Evolutionary conservation across 2,888 invertebrate genomes (phyloP), one percentile per base, ranked within the genome.

Genomic region (Pollenia amentaria): DNA sequence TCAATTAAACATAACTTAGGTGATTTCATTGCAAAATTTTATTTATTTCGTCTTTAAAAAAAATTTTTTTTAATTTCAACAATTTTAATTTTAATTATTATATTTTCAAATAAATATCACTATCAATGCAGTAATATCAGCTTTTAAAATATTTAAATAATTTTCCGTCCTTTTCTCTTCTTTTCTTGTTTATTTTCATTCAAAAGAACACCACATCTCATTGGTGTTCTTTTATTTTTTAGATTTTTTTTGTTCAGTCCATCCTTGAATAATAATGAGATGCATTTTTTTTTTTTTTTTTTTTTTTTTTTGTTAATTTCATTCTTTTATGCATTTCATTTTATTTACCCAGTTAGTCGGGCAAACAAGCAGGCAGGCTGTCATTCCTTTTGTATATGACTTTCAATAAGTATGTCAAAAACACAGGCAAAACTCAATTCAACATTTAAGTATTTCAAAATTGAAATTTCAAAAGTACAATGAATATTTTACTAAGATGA

Each of bases 201-300:
- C 8, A 46, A 73, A 46, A 46, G 16, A 29, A 10, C 38, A 21
- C 48, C 18, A 44, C 42, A 64, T 11, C 42, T n/a, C 3, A 44
- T 42, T 12, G 9, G 12, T 64, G 42, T 53, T 53, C 11, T 76
- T 64, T 42, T 44, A 42, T 29, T 51, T 46, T 9, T 44, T 48
- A 1, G 8, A 14, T 55, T 53, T 53, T n/a, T 48, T 55, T 57
- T 65, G 38, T 46, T 69, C 38, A 12, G 48, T 14, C 73, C 81
- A 64, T 64, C 64, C 75, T 81, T 81, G 69, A 82, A 48, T 57
- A 70, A 64, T 86, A 79, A 87, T 84, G 80, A 84, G 79, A 80
- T 84, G 77, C 65, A 78, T 73, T 62, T 42, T n/a, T 60, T 40
- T 29, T 29, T 29, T 29, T 29, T 29, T 29, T 29, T 29, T 29